phyloP scores from a whole-genome alignment of 2,797 vertebrate species.

The Cyclura pinguis region DNA sequence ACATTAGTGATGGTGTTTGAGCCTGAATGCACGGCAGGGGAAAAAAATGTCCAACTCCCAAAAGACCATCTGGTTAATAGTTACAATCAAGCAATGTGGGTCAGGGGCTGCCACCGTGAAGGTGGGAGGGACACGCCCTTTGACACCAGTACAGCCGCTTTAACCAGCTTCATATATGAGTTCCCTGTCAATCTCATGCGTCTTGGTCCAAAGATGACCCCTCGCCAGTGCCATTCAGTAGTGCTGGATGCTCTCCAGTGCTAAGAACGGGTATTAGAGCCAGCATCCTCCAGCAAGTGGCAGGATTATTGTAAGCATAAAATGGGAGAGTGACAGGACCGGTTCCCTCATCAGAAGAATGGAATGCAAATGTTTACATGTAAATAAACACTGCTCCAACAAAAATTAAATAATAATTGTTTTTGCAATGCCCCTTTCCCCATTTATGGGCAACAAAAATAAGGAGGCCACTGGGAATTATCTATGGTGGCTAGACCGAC shows the following conservation, averaged over 20 bases:
- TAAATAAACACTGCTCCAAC: no score
- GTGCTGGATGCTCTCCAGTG: no score
- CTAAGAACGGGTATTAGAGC: neutral
- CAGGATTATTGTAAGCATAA: neutral
- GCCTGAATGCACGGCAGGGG: constrained; percentile 74
- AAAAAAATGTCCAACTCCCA: constrained; percentile 76
- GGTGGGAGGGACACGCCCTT: constrained; percentile 71
- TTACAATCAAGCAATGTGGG: constrained; percentile 79
- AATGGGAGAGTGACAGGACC: no score
- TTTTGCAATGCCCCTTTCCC: no score
- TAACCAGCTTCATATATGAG: constrained; percentile 62
- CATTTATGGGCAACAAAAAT: no score
- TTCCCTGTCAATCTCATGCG: constrained; percentile 57
- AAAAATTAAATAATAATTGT: no score
- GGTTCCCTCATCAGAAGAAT: neutral
- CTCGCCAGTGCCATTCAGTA: neutral
- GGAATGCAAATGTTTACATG: no score
- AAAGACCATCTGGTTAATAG: constrained; percentile 85
- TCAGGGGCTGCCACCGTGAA: constrained; percentile 73
- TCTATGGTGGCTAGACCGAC: no score
- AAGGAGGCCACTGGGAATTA: no score
- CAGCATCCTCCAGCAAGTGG: no score
- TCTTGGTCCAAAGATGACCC: neutral
- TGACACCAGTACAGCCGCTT: constrained; percentile 67
- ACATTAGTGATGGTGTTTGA: constrained; percentile 81